Base-by-base conservation (phyloP, 2,113 vertebrate genomes). In the Zeus faber region DNA sequence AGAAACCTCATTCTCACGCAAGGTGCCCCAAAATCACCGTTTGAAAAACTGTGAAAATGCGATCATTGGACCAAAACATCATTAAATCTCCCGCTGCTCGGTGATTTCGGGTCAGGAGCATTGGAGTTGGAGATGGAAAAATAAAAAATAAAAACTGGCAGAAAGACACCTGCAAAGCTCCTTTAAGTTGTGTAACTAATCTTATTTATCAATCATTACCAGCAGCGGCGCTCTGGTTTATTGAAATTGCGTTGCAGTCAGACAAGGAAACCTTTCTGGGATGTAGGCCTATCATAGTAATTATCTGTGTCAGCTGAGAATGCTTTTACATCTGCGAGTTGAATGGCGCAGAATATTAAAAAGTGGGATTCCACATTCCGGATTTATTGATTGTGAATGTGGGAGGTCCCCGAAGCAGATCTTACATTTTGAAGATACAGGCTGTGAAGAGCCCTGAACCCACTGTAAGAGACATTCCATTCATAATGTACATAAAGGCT, bases 121-220 rank as follows among this genome's bases (percentile, higher is more conserved):
- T n/a, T 89, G 87, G 26, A 51, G 46, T 56, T 63, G 62, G 53
- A 64, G 58, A 86, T 87, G 90, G 91, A 89, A 90, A 91, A 90
- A 89, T 84, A 89, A 89, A 89, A 90, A 91, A 90, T 88, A 89
- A 88, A 80, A 92, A 91, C 91, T 91, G 48, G 65, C 35, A 88
- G 88, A 91, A 88, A 91, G 88, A 94, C 94, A 95, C 93, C 93
- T 96, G 95, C 93, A 85, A 85, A 90, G 85, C 92, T 91, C 92
- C 91, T 91, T 88, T 72, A 90, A 94, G 91, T 94, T 93, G 88
- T 92, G 89, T 85, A 89, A 94, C 91, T 94, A 92, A 95, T 95
- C 93, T 92, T 94, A 95, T 95, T 94, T 90, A 94, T 93, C 93
- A 95, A 93, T 95, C 94, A 96, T 95, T 91, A 92, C 89, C 92